Percentiles rank a stretch among this genome's conserved stretches.
These are phyloP conservation scores for Catajapyx aquilonaris DNA, from an alignment of 1,140 invertebrate genomes.

Conservation along the genomic window DNA sequence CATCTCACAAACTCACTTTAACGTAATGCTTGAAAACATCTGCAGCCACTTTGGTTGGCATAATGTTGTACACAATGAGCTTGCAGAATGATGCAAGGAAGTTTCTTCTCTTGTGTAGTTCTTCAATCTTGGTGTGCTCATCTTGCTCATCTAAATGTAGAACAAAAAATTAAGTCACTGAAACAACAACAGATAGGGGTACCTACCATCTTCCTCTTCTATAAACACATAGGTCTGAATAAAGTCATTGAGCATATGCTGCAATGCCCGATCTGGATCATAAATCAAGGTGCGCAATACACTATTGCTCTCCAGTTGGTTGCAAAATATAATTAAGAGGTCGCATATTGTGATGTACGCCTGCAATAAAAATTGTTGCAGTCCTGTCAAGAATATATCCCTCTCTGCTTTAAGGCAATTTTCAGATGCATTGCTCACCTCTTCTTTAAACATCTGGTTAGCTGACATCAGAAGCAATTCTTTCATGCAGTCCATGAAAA, in stretches of 20 bases:
- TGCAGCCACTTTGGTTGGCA: conserved; percentile 73
- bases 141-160: conserved; percentile 47
- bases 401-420: no score
- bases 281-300: conserved; percentile 49
- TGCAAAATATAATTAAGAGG: conserved; percentile 82
- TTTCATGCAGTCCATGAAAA: conserved; percentile 52
- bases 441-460: conserved; percentile 28
- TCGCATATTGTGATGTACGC: conserved; percentile 90
- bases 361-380: no score
- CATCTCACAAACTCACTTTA: conserved; percentile 54
- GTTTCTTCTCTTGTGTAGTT: conserved; percentile 85
- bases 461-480: conserved; percentile 35
- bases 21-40: conserved; percentile 96
- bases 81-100: conserved; percentile 94
- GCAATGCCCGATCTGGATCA: conserved; percentile 56
- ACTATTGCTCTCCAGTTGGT: conserved; percentile 43
- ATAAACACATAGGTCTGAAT: conserved; percentile 87
- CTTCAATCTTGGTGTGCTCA: conserved; percentile 85
- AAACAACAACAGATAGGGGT: conserved; percentile 12
- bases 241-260: conserved; percentile 68
- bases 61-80: conserved; percentile 90
- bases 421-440: conserved; percentile 18
- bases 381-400: no score
- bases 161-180: conserved; percentile 2
- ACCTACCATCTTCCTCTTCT: conserved; percentile 53